Base-by-base conservation (phyloP, 2,888 invertebrate genomes). In the Xestia c-nigrum region DNA sequence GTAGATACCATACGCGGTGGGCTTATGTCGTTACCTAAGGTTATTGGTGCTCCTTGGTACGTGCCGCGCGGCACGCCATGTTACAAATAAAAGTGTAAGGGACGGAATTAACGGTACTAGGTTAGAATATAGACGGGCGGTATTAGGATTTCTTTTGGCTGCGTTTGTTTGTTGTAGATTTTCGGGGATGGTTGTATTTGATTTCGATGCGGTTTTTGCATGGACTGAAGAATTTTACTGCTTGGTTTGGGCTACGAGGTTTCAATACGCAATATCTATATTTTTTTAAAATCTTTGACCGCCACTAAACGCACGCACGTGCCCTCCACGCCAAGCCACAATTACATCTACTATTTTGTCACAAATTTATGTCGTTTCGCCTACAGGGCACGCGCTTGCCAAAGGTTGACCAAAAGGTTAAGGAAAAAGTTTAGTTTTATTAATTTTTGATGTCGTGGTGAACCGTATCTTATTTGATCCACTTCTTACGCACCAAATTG, bases 1-100 rank as follows among this genome's bases (percentile, higher is more conserved):
- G 95, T 93, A 95, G 95, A 92, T 90, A 89, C 89, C 89, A 89
- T 89, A 91, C 91, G 93, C 91, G 93, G 91, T 85, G 77, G 89
- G 89, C 87, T 89, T 89, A 85, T 85, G 80, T 85, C 82, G 83
- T 89, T 88, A 90, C 90, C 88, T 89, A 74, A 86, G 85, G 83
- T 87, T 88, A 89, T 89, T 88, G 90, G 85, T 80, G 83, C 69
- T 84, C 46, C 78, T 88, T 89, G 83, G 63, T 89, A 85, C 87
- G 89, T 88, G 88, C 71, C 67, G 76, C 50, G 65, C 57, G 68
- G 76, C 86, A 86, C 84, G 86, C 80, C 21, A 73, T 84, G 71
- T n/a, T 40, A 71, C 75, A 64, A 79, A 71, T 78, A 74, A 82
- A 83, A 72, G 40, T 59, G 55, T 74, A 67, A 64, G 52, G 61